These are phyloP conservation scores for Pyrocoelia pectoralis DNA, from an alignment of 2,888 invertebrate species.

Conservation along the genomic window DNA sequence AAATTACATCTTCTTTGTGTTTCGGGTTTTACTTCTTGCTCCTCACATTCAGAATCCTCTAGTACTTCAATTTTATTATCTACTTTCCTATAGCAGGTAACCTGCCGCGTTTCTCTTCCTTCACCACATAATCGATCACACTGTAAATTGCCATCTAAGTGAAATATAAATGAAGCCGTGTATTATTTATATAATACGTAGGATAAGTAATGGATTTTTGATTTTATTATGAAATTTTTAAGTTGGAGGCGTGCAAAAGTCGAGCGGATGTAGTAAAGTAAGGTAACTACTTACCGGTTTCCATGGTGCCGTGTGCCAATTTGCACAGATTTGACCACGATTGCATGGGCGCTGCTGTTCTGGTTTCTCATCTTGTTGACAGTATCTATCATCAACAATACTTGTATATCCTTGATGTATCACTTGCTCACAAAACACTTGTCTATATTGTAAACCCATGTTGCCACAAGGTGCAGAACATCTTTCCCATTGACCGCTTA, in stretches of 20 bases:
- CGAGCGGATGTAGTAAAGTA: too few relatives aligned
- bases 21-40: constrained; percentile 73
- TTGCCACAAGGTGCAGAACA: constrained; percentile 86
- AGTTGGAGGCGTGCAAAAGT: too few relatives aligned
- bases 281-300: constrained; percentile 71
- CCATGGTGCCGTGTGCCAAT: constrained; percentile 91
- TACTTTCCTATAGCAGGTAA: constrained; percentile 78
- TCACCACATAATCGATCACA: constrained; percentile 92
- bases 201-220: too few relatives aligned
- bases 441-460: constrained; percentile 73
- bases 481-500: constrained; percentile 77
- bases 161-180: neutral
- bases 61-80: constrained; percentile 72
- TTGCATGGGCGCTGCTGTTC: constrained; percentile 76
- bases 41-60: constrained; percentile 69
- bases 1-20: constrained; percentile 75
- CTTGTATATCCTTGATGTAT: constrained; percentile 75
- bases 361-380: constrained; percentile 75
- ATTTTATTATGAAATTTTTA: too few relatives aligned
- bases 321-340: constrained; percentile 79
- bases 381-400: constrained; percentile 78
- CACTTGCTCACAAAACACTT: constrained; percentile 82
- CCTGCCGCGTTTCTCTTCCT: constrained; percentile 81
- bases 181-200: constrained; percentile 2
- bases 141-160: constrained; percentile 58